phyloP scores from a whole-genome alignment of 2,888 invertebrate genomes.

The Argynnis bischoffii region DNA sequence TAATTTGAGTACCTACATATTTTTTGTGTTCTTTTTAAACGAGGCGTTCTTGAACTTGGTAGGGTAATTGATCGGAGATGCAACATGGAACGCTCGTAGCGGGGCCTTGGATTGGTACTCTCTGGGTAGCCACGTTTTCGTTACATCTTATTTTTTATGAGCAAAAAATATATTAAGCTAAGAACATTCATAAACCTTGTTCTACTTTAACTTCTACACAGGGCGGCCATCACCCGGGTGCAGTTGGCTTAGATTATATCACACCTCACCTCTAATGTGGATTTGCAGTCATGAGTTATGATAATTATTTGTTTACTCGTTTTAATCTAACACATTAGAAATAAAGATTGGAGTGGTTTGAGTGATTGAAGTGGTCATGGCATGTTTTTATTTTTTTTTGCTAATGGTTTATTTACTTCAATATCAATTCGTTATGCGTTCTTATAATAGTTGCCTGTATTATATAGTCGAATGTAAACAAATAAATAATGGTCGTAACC shows the following conservation, averaged over 20 bases:
- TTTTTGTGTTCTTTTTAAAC: conserved; percentile 56
- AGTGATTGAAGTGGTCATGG: too few species aligned
- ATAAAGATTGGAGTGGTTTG: conserved; percentile 13
- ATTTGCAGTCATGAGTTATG: conserved; percentile 30
- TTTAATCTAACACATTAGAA: conserved; percentile 18
- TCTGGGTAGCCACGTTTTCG: conserved; percentile 20
- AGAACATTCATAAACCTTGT: conserved; percentile 73
- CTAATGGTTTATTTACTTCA: conserved; percentile 17
- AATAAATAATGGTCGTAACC: not conserved
- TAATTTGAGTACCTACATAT: conserved; percentile 66
- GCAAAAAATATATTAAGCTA: conserved; percentile 25
- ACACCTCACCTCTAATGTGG: conserved; percentile 34
- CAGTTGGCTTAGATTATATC: conserved; percentile 44
- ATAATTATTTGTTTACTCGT: conserved; percentile 28
- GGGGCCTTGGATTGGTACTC: conserved; percentile 38
- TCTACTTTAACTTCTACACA: conserved; percentile 67
- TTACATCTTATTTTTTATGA: conserved; percentile 20
- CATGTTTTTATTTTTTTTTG: conserved; percentile 13
- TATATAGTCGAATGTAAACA: not conserved
- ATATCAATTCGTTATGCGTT: not conserved
- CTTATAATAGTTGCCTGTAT: not conserved
- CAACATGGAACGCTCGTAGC: conserved; percentile 44
- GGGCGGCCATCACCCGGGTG: conserved; percentile 60
- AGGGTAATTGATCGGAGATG: conserved; percentile 53
- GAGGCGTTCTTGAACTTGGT: conserved; percentile 73